phyloP scores from a whole-genome alignment of 2,888 invertebrate species.

The Entomobrya proxima region DNA sequence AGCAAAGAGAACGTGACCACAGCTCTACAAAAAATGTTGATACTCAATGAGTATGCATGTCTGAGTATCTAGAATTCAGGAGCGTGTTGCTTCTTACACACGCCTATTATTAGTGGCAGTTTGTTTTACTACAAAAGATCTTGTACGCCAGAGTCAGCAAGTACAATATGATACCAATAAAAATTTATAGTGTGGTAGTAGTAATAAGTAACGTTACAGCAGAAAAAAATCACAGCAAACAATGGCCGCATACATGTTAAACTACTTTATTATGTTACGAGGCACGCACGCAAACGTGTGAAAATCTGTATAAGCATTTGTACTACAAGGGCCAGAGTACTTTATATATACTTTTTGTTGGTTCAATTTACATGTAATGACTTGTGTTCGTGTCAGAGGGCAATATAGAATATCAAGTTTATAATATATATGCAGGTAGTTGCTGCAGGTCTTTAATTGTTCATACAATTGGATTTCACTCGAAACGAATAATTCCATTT shows the following conservation, averaged over 20 bases:
- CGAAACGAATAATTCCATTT: not conserved
- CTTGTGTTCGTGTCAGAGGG: conserved; percentile 46
- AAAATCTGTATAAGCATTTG: not conserved
- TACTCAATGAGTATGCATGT: not conserved
- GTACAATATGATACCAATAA: not conserved
- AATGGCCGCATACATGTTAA: not conserved
- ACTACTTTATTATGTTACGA: conserved; percentile 21
- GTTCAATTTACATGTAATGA: conserved; percentile 11
- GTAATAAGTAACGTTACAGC: not conserved
- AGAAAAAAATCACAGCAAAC: conserved; percentile 2
- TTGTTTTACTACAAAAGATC: not conserved
- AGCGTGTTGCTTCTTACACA: not conserved
- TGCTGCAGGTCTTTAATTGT: conserved; percentile 34
- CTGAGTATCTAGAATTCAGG: not conserved
- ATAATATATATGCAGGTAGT: not conserved
- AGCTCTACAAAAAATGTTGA: not conserved
- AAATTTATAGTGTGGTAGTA: not conserved
- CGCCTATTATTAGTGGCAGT: not conserved
- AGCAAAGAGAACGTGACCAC: conserved; percentile 45
- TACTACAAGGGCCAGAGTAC: not conserved
- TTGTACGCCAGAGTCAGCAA: not conserved
- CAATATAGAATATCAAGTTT: not conserved
- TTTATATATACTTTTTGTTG: not conserved
- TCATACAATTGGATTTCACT: not conserved
- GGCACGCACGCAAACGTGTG: conserved; percentile 35